Conservation (phyloP, 2,113 vertebrate genomes). For the Fregetta grallaria region DNA sequence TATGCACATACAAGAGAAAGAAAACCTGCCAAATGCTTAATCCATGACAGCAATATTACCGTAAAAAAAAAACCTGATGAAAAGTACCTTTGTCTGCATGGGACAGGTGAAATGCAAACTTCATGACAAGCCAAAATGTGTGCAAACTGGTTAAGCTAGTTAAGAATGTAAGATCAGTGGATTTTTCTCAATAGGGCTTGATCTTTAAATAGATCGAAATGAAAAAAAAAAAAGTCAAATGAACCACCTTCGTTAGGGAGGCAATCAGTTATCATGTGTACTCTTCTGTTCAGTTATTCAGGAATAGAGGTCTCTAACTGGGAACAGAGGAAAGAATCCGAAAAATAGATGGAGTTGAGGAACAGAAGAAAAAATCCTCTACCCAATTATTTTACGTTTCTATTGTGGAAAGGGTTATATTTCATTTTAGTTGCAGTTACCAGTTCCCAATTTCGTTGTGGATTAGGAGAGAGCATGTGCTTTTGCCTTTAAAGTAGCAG, state of each 20-base stretch:
- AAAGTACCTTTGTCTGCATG: constrained; percentile 65
- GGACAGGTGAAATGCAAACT: constrained; percentile 81
- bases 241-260: not conserved
- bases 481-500: not conserved
- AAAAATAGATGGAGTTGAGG: not conserved
- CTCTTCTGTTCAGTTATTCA: not conserved
- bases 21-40: constrained; percentile 66
- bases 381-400: not conserved
- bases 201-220: not conserved
- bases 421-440: not conserved
- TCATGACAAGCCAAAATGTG: constrained; percentile 72
- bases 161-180: constrained; percentile 76
- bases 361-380: not conserved
- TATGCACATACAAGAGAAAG: constrained; percentile 44
- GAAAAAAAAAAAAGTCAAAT: not conserved
- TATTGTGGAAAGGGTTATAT: not conserved
- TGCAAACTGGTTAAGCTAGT: constrained; percentile 75
- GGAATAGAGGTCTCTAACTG: not conserved
- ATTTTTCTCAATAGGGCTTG: constrained; percentile 50
- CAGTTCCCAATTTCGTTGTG: not conserved
- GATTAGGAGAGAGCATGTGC: not conserved
- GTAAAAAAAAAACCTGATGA: constrained; percentile 48
- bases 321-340: not conserved
- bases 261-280: not conserved
- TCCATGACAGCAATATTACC: constrained; percentile 60